Evolutionary conservation across 2,113 vertebrate genomes (phyloP).

Genomic region (Microtus richardsoni): DNA sequence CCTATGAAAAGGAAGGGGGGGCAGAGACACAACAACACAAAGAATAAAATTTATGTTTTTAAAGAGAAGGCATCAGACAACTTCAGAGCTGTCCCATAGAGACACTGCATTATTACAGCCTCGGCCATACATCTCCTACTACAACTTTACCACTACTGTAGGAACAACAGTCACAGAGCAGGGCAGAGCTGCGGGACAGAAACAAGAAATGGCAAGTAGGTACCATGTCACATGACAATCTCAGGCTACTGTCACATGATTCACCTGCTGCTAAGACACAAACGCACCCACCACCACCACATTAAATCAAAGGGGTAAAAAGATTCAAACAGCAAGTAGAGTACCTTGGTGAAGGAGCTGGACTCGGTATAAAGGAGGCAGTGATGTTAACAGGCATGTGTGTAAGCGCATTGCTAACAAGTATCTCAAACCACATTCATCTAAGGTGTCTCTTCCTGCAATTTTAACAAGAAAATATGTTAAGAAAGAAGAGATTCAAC

Average conservation of each 20-base stretch:
- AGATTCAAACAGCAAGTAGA: neutral
- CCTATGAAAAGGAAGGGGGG: neutral
- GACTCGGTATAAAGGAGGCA: conserved; percentile 96
- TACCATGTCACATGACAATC: neutral
- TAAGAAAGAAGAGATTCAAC: conserved; percentile 37
- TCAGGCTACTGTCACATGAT: neutral
- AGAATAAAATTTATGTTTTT: conserved; percentile 4
- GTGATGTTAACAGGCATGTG: conserved; percentile 96
- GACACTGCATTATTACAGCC: neutral
- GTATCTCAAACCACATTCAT: conserved; percentile 97
- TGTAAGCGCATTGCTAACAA: conserved; percentile 98
- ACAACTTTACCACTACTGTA: neutral
- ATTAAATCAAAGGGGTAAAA: neutral
- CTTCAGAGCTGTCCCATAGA: neutral
- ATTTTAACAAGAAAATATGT: conserved; percentile 54
- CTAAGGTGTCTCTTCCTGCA: conserved; percentile 95
- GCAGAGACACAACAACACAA: neutral
- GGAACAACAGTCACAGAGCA: conserved; percentile 25
- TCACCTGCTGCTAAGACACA: neutral
- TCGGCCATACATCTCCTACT: neutral
- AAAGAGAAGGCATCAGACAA: neutral
- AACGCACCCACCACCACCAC: neutral
- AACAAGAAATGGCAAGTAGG: neutral
- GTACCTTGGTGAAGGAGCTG: conserved; percentile 98
- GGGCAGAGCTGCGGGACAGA: neutral